Percentiles rank a stretch among this genome's conserved stretches.
These are phyloP conservation scores for Thymelicus lineola DNA, from an alignment of 2,888 invertebrate species.

Conservation along the genomic window DNA sequence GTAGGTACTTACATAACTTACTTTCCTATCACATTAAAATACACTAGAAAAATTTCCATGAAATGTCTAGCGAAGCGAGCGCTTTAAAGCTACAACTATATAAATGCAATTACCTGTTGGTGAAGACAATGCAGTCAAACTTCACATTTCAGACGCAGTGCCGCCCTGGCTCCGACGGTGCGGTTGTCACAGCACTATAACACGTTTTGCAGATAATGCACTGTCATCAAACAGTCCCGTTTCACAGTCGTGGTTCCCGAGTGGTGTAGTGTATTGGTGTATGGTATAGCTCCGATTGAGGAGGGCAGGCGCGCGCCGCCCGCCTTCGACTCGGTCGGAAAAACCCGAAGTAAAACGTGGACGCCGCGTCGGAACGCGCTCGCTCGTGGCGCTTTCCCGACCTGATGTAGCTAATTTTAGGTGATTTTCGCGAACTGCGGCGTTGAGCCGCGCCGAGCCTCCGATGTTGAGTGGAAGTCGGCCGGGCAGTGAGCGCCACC, in stretches of 20 bases:
- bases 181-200: constrained; percentile 20
- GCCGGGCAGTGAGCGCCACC: constrained; percentile 41
- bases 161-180: constrained; percentile 6
- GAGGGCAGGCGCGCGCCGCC: constrained; percentile 79
- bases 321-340: constrained; percentile 67
- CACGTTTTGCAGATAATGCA: constrained; percentile 24
- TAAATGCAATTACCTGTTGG: constrained; percentile 44
- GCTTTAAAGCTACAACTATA: neutral
- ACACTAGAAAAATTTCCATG: too few species aligned
- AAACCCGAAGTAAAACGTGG: constrained; percentile 53
- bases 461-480: constrained; percentile 55
- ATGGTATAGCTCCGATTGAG: constrained; percentile 35
- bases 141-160: constrained; percentile 39
- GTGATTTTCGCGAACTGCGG: constrained; percentile 58
- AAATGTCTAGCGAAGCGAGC: neutral
- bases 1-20: too few species aligned
- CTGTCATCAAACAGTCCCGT: constrained; percentile 15
- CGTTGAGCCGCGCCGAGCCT: constrained; percentile 60
- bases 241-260: constrained; percentile 5
- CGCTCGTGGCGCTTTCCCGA: constrained; percentile 53
- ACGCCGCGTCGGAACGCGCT: constrained; percentile 41
- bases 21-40: too few species aligned
- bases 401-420: constrained; percentile 62
- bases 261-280: constrained; percentile 9
- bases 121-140: constrained; percentile 21